Base-by-base conservation (phyloP, 2,113 vertebrate genomes). In the Antechinus flavipes region DNA sequence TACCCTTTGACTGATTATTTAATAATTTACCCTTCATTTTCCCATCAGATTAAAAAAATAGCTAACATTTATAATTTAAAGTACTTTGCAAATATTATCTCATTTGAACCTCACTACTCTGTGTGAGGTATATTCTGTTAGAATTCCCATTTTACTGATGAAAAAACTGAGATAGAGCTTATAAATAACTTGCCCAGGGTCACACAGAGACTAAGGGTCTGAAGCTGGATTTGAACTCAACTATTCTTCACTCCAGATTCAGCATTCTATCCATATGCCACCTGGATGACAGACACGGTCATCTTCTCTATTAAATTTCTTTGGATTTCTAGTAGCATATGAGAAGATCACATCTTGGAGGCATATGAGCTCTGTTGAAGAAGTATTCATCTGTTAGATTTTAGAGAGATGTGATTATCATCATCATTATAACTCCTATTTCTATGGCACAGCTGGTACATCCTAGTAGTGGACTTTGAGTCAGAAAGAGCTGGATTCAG, bases 1-100 rank as follows among this genome's bases (percentile, higher is more conserved):
- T 97, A 84, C 91, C 96, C 94, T 95, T 96, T 90, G 46, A 61
- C 97, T 95, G 22, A 23, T 95, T 94, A 47, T 98, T 97, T 97
- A 35, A 90, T 96, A 94, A 96, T 96, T 97, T 97, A 47, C 90
- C 97, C 49, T 94, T 94, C 94, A 61, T 97, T 94, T 97, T 97
- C 91, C 94, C 76, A 54, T 97, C 93, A 95, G 97, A 90, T 56
- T 95, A 96, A 92, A 93, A 97, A 96, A 91, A 93, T 95, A 94
- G 89, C 97, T 97, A 95, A 94, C 97, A 35, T 68, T 68, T 68
- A 68, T 68, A 68, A 84, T 42, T 84, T 84, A 42, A 84, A 84
- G 30, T 30, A 23, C 7, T 84, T 84, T 84, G 23, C n/a, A 84
- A 84, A 84, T 84, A 84, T 19, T 76, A 76, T 84, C 35, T 84